A percentile compares a stretch with the other conserved stretches of the same genome.
Conservation (phyloP, 2,888 invertebrate species). For the Julus scanicus region DNA sequence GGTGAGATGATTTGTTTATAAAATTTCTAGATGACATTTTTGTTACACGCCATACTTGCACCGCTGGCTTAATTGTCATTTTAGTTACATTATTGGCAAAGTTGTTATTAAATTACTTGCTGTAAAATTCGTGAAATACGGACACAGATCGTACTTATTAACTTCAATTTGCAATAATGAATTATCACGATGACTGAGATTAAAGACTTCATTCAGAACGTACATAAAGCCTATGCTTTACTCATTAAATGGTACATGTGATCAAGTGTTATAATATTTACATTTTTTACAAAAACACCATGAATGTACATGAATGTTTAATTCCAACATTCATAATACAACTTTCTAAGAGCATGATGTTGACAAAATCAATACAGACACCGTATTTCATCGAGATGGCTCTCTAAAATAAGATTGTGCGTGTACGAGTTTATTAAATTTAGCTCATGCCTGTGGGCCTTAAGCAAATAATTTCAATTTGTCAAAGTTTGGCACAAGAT, state of each 20-base stretch:
- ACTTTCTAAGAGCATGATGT: neutral
- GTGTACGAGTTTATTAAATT: neutral
- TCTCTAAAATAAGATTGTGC: constrained; percentile 9
- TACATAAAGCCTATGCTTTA: neutral
- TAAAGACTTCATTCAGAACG: no score
- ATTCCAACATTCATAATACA: neutral
- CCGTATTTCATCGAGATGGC: neutral
- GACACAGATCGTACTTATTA: neutral
- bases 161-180: neutral
- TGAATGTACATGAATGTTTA: neutral
- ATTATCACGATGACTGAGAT: no score
- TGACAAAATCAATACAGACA: constrained; percentile 15
- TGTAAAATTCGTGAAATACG: no score
- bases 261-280: neutral
- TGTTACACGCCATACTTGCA: no score
- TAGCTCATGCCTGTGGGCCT: neutral
- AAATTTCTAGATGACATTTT: no score
- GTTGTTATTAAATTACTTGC: no score
- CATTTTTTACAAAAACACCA: neutral
- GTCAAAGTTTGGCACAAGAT: neutral
- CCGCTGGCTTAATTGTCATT: no score
- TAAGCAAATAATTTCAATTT: constrained; percentile 32
- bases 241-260: neutral
- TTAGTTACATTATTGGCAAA: no score
- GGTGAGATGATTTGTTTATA: no score